A percentile compares a stretch with the other conserved stretches of the same genome.
phyloP scores from a whole-genome alignment of 1,140 invertebrate genomes.

The Drosophila murphyi region DNA sequence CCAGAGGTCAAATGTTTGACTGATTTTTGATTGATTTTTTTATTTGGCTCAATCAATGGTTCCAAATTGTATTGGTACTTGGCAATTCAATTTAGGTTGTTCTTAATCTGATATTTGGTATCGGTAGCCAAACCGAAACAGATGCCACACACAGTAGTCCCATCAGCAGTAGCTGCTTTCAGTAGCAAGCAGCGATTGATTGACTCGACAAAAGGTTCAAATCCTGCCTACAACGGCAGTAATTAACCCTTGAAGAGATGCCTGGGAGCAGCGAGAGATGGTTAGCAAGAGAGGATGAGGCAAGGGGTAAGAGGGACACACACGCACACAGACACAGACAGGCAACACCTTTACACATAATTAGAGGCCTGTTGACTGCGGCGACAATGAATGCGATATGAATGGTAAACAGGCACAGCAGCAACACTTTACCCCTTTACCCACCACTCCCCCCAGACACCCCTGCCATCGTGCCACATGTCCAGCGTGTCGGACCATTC shows the following conservation, averaged over 20 bases:
- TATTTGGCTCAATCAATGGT: too few species aligned
- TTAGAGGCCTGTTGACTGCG: slow-evolving; percentile 76
- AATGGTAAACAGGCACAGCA: slow-evolving; percentile 61
- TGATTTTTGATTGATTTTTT: too few species aligned
- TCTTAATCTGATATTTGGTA: background rate
- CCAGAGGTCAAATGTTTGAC: too few species aligned
- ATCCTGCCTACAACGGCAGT: slow-evolving; percentile 59
- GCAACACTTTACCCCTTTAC: slow-evolving; percentile 23
- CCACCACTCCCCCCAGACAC: background rate
- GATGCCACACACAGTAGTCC: slow-evolving; percentile 17
- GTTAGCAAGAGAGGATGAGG: background rate
- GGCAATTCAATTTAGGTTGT: too few species aligned
- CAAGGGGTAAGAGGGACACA: background rate
- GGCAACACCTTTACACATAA: slow-evolving; percentile 79
- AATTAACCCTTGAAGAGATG: slow-evolving; percentile 62
- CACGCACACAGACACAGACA: slow-evolving; percentile 33
- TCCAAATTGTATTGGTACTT: too few species aligned
- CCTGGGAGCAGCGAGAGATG: slow-evolving; percentile 15
- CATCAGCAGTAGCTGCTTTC: slow-evolving; percentile 8
- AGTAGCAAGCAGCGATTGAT: slow-evolving; percentile 44
- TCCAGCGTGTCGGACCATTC: slow-evolving; percentile 63
- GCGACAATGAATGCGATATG: slow-evolving; percentile 60
- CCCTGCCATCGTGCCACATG: slow-evolving; percentile 23
- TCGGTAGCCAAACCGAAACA: background rate
- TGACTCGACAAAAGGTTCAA: slow-evolving; percentile 31